These are phyloP conservation scores for Acrobasis repandana DNA, from an alignment of 2,888 invertebrate genomes.

Conservation along the genomic window DNA sequence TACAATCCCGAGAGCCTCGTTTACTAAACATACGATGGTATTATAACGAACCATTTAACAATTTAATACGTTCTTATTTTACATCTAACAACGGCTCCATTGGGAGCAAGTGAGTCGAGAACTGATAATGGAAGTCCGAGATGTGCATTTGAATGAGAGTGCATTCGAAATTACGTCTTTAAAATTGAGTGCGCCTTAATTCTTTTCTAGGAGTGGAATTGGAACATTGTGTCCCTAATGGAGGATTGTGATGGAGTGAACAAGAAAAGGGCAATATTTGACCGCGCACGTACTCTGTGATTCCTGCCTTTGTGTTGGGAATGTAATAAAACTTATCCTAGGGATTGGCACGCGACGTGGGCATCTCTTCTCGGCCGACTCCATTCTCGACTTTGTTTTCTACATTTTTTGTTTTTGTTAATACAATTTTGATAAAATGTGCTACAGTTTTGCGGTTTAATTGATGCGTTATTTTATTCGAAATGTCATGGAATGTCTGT, in stretches of 20 bases:
- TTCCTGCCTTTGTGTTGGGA: conserved; percentile 57
- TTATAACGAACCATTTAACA: conserved; percentile 8
- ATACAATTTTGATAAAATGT: neutral
- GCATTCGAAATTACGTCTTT: conserved; percentile 41
- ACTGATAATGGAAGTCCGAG: conserved; percentile 50
- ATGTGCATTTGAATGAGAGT: conserved; percentile 55
- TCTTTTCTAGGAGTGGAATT: conserved; percentile 37
- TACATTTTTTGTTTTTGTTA: neutral
- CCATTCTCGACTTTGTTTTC: conserved; percentile 26
- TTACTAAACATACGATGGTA: neutral
- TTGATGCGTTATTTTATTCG: neutral
- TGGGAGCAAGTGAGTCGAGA: conserved; percentile 31
- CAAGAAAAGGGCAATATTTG: conserved; percentile 56
- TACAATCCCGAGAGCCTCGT: neutral
- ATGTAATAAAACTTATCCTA: conserved; percentile 70
- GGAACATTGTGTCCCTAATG: conserved; percentile 63
- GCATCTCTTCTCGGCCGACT: conserved; percentile 40
- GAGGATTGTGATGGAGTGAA: conserved; percentile 62
- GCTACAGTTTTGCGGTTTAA: neutral
- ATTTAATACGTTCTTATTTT: conserved; percentile 21
- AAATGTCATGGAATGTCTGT: too few relatives aligned
- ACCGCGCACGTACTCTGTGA: conserved; percentile 58
- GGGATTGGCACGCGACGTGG: conserved; percentile 54
- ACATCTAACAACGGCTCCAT: conserved; percentile 16
- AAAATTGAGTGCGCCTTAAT: conserved; percentile 41